Evolutionary conservation across 2,113 vertebrate genomes (phyloP).

Genomic region (Bujurquina vittata): DNA sequence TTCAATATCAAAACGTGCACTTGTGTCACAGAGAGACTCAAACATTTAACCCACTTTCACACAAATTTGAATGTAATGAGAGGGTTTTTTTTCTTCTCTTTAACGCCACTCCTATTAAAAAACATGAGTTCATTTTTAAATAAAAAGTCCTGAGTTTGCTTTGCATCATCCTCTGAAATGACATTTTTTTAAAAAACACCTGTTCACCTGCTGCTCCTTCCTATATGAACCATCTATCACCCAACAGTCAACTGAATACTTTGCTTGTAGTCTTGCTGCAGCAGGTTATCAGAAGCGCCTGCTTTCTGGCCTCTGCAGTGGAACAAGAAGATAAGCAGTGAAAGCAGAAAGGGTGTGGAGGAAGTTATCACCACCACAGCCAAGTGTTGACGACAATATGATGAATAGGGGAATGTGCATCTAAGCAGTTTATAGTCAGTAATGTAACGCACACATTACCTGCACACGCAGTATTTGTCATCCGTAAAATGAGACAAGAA

Average conservation of each 20-base stretch:
- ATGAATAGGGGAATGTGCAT: constrained; percentile 41
- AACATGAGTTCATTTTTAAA: constrained; percentile 11
- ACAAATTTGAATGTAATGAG: not conserved
- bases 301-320: not conserved
- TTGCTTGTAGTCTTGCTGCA: not conserved
- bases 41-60: not conserved
- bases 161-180: not conserved
- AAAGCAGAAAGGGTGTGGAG: constrained; percentile 4
- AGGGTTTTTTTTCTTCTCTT: not conserved
- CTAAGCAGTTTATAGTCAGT: constrained; percentile 69
- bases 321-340: constrained; percentile 27
- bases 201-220: not conserved
- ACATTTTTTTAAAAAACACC: not conserved
- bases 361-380: constrained; percentile 37
- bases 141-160: not conserved
- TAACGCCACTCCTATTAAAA: not conserved
- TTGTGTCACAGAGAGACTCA: not conserved
- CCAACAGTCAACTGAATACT: not conserved
- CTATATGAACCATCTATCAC: not conserved
- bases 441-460: constrained; percentile 17
- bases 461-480: not conserved
- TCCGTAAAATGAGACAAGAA: not conserved
- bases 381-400: constrained; percentile 53
- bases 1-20: not conserved
- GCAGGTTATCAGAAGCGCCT: constrained; percentile 9